These are phyloP conservation scores for Athetis lepigone DNA, from an alignment of 2,888 invertebrate genomes.

Conservation along the genomic window DNA sequence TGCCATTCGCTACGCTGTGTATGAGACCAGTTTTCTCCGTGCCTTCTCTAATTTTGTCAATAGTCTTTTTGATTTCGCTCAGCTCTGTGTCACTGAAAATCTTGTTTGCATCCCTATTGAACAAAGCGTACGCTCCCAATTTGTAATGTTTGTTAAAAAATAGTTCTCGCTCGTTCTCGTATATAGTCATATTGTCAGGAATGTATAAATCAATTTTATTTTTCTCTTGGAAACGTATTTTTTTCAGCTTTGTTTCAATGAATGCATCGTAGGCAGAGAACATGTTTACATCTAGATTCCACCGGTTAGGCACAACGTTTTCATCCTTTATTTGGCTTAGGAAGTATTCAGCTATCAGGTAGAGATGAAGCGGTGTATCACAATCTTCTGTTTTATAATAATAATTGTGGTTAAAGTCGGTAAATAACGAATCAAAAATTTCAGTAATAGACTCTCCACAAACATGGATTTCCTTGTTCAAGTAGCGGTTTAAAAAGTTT, in stretches of 20 bases:
- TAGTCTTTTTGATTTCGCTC: slow-evolving; percentile 14
- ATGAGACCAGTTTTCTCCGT: slow-evolving; percentile 42
- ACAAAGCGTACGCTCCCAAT: slow-evolving; percentile 46
- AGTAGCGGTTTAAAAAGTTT: slow-evolving; percentile 6
- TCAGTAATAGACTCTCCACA: slow-evolving; percentile 3
- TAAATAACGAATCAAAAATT: slow-evolving; percentile 6
- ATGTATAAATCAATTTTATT: slow-evolving; percentile 41
- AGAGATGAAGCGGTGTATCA: slow-evolving; percentile 40
- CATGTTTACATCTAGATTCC: slow-evolving; percentile 45
- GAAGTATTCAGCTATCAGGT: slow-evolving; percentile 42
- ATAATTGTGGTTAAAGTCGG: neutral
- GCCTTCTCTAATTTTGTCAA: slow-evolving; percentile 17
- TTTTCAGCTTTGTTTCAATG: slow-evolving; percentile 44
- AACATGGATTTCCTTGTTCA: slow-evolving; percentile 9
- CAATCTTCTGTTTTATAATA: neutral
- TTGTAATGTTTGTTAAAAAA: slow-evolving; percentile 37
- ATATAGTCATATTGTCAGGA: slow-evolving; percentile 37
- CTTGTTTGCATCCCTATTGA: neutral
- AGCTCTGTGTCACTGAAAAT: slow-evolving; percentile 24
- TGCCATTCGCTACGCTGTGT: slow-evolving; percentile 25
- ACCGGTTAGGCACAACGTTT: slow-evolving; percentile 5
- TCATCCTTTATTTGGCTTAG: slow-evolving; percentile 20
- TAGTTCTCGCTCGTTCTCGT: slow-evolving; percentile 2
- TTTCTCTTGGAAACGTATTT: slow-evolving; percentile 47
- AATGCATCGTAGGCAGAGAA: slow-evolving; percentile 49